Conservation (phyloP, 2,113 vertebrate genomes). For the Falcunculus frontatus region DNA sequence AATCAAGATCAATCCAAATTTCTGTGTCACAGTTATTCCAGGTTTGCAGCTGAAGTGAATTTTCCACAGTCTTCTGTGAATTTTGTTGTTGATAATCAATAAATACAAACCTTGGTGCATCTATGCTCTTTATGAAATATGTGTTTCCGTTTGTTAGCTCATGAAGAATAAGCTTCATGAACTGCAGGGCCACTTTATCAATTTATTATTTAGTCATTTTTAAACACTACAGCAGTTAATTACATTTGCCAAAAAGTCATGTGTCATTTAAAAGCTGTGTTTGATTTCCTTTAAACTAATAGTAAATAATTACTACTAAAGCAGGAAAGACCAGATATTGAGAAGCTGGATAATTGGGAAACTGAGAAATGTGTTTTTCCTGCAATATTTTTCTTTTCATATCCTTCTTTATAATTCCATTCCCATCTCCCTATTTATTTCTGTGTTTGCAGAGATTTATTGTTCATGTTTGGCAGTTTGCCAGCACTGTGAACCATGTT, state of each 20-base stretch:
- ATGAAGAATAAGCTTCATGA: neutral
- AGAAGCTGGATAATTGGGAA: constrained; percentile 10
- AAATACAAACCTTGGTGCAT: neutral
- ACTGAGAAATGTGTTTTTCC: neutral
- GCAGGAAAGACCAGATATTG: neutral
- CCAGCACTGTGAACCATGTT: constrained; percentile 1
- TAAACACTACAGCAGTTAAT: neutral
- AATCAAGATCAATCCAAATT: neutral
- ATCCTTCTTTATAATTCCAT: constrained; percentile 17
- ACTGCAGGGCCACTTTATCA: neutral
- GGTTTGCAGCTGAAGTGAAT: neutral
- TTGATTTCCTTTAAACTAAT: constrained; percentile 34
- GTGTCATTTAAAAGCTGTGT: neutral
- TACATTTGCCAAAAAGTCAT: neutral
- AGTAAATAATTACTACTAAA: constrained; percentile 16
- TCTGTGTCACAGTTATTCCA: neutral
- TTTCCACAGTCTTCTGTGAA: neutral
- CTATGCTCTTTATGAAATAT: neutral
- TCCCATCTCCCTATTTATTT: constrained; percentile 30
- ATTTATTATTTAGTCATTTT: constrained; percentile 24
- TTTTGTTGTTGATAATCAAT: neutral
- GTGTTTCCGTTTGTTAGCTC: neutral
- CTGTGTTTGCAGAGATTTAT: constrained; percentile 51
- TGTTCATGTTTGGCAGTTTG: constrained; percentile 33
- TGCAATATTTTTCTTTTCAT: constrained; percentile 27